These are phyloP conservation scores for Megamerina dolium DNA, from an alignment of 2,888 invertebrate genomes.

Conservation along the genomic window DNA sequence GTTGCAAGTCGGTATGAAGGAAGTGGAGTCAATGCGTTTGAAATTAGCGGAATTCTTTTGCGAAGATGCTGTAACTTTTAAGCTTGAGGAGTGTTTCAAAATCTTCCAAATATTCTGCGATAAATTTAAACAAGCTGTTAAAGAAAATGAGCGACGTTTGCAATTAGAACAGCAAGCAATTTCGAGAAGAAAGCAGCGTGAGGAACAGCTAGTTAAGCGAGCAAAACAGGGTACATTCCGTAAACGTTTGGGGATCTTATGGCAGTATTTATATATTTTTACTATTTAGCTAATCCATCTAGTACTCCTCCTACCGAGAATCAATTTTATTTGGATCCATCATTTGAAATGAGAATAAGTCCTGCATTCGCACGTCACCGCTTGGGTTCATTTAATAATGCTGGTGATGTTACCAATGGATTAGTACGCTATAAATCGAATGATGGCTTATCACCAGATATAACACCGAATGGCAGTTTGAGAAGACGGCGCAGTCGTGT, in stretches of 20 bases:
- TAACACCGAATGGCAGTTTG: conserved; percentile 84
- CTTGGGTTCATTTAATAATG: conserved; percentile 61
- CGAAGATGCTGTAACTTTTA: conserved; percentile 83
- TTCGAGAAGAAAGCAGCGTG: conserved; percentile 66
- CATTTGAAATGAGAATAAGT: conserved; percentile 68
- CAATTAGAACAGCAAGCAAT: conserved; percentile 83
- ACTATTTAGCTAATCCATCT: conserved; percentile 61
- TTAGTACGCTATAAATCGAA: conserved; percentile 29
- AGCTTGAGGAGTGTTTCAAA: conserved; percentile 89
- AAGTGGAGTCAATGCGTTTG: conserved; percentile 72
- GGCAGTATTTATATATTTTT: too few species aligned
- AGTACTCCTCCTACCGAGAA: conserved; percentile 68
- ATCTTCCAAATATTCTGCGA: conserved; percentile 83
- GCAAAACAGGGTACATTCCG: conserved; percentile 55
- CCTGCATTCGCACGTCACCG: conserved; percentile 62
- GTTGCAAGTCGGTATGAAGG: conserved; percentile 72
- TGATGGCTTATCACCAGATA: conserved; percentile 55
- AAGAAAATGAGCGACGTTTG: conserved; percentile 77
- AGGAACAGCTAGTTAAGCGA: conserved; percentile 62
- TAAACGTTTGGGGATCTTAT: too few species aligned
- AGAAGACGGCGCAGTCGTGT: conserved; percentile 74
- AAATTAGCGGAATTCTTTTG: conserved; percentile 90
- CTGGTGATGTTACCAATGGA: conserved; percentile 34
- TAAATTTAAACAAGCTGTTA: conserved; percentile 75
- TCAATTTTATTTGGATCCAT: conserved; percentile 68